These are phyloP conservation scores for Mus caroli DNA, from an alignment of 2,797 vertebrate species.

Conservation along the genomic window DNA sequence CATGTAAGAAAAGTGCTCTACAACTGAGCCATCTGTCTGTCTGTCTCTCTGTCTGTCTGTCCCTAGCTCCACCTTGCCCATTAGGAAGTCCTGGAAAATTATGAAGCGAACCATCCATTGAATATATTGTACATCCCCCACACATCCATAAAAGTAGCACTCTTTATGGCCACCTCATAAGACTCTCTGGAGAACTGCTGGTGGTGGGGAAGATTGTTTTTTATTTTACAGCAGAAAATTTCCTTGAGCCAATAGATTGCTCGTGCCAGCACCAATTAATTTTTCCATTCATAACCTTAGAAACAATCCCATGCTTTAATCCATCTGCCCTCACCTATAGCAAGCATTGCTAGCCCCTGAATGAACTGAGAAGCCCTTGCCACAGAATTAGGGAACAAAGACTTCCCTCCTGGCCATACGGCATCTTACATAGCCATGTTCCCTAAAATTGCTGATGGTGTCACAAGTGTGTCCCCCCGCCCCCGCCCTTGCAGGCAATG, in stretches of 20 bases:
- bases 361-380: conserved; percentile 52
- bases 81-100: not conserved
- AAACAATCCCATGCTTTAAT: conserved; percentile 57
- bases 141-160: conserved; percentile 16
- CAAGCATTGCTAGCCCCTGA: conserved; percentile 42
- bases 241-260: conserved; percentile 42
- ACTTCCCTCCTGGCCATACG: not conserved
- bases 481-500: not conserved
- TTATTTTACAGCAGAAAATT: conserved; percentile 74
- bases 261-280: conserved; percentile 62
- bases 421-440: conserved; percentile 73
- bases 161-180: not conserved
- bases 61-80: not conserved
- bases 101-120: conserved; percentile 40
- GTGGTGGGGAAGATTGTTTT: conserved; percentile 29
- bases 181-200: conserved; percentile 18
- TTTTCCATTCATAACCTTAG: conserved; percentile 62
- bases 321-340: conserved; percentile 15
- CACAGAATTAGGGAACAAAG: not conserved
- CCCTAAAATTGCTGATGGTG: conserved; percentile 65
- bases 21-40: not conserved
- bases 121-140: not conserved
- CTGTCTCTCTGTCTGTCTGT: not conserved
- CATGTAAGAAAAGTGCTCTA: not conserved
- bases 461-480: not conserved